Evolutionary conservation across 2,888 invertebrate species (phyloP).

Genomic region (Mellilla xanthometata): DNA sequence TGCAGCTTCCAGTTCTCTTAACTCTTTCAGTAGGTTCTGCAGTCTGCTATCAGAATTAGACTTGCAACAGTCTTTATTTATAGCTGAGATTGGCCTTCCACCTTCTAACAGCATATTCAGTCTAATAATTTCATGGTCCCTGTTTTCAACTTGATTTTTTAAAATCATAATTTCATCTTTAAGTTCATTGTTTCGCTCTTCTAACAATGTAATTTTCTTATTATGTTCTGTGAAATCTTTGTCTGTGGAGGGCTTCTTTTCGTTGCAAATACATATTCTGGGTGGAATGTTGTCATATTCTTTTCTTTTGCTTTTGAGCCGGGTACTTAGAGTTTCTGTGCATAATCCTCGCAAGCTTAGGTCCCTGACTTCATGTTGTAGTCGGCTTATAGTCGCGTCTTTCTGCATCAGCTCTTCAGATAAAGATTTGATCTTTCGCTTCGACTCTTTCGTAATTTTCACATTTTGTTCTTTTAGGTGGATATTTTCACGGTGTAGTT

Average conservation of each 20-base stretch:
- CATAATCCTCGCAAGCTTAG: conserved; percentile 70
- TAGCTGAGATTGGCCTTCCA: conserved; percentile 85
- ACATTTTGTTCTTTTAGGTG: conserved; percentile 85
- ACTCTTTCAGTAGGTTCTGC: conserved; percentile 80
- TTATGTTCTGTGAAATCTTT: conserved; percentile 69
- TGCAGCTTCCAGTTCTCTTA: conserved; percentile 83
- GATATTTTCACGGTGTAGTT: conserved; percentile 86
- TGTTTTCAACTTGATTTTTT: conserved; percentile 69
- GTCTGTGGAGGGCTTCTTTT: conserved; percentile 53
- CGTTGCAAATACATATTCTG: conserved; percentile 56
- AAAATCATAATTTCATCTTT: conserved; percentile 65
- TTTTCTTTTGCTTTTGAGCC: conserved; percentile 64
- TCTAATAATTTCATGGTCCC: conserved; percentile 88
- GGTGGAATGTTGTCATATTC: conserved; percentile 43
- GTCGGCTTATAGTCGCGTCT: conserved; percentile 63
- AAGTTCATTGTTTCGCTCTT: conserved; percentile 66
- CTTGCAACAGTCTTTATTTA: conserved; percentile 86
- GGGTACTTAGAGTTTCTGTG: conserved; percentile 70
- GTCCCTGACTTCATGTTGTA: conserved; percentile 71
- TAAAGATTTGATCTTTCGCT: conserved; percentile 83
- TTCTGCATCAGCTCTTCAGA: conserved; percentile 84
- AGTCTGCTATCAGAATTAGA: conserved; percentile 80
- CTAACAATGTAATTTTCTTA: conserved; percentile 64
- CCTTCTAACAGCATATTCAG: conserved; percentile 87
- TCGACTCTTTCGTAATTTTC: conserved; percentile 80